phyloP scores from a whole-genome alignment of 2,888 invertebrate species.

The Drosophila trichaetosa region DNA sequence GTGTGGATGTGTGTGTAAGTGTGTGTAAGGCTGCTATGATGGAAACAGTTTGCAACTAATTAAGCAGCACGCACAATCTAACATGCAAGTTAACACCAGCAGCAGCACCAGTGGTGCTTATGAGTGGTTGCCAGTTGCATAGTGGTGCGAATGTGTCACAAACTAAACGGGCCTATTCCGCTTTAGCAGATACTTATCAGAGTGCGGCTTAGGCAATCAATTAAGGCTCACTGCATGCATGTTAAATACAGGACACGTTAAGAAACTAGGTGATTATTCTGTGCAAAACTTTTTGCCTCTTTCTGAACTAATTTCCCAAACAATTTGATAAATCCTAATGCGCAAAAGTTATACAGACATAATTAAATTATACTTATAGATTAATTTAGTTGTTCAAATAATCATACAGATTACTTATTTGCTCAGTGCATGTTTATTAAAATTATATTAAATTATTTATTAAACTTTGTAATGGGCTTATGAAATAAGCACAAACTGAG shows the following conservation, averaged over 20 bases:
- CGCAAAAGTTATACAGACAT: not conserved
- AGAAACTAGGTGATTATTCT: constrained; percentile 29
- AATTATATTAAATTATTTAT: not conserved
- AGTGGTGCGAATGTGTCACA: constrained; percentile 37
- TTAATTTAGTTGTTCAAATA: not conserved
- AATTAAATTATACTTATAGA: constrained; percentile 6
- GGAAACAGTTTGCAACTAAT: constrained; percentile 81
- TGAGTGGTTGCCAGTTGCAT: constrained; percentile 28
- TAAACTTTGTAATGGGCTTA: not conserved
- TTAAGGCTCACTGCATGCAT: constrained; percentile 24
- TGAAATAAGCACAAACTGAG: not conserved
- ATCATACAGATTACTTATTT: not conserved
- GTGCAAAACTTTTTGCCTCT: constrained; percentile 9
- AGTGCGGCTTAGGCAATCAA: constrained; percentile 49
- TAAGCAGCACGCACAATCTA: constrained; percentile 81
- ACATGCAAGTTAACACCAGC: constrained; percentile 77
- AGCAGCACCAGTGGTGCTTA: constrained; percentile 8
- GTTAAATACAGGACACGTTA: constrained; percentile 5
- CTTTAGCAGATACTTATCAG: constrained; percentile 31
- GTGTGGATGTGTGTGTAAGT: constrained; percentile 1
- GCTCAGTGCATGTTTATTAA: not conserved
- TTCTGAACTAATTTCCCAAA: constrained; percentile 28
- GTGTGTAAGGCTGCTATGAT: constrained; percentile 47
- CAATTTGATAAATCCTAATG: constrained; percentile 20
- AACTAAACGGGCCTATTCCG: not conserved